Evolutionary conservation across 1,140 invertebrate genomes (phyloP).

Genomic region (Euura lappo): DNA sequence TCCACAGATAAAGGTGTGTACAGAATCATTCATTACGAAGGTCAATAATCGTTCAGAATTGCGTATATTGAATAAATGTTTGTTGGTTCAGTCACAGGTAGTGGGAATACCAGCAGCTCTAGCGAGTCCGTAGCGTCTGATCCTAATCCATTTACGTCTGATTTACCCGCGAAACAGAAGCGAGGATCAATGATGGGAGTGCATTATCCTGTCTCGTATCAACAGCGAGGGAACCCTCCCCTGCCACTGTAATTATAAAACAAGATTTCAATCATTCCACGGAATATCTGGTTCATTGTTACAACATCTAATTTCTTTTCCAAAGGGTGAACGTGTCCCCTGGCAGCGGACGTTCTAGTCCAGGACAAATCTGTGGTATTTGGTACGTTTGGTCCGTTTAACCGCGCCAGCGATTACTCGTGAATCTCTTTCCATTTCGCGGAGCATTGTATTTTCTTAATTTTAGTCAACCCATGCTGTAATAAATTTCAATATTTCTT

Average conservation of each 20-base stretch:
- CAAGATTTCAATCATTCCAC: constrained; percentile 6
- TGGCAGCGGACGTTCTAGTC: constrained; percentile 49
- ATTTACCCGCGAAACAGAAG: constrained; percentile 49
- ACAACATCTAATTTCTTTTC: constrained; percentile 19
- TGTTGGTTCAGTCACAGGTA: constrained; percentile 35
- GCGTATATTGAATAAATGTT: constrained; percentile 8
- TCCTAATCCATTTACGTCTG: constrained; percentile 43
- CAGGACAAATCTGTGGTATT: constrained; percentile 47
- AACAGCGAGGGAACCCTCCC: constrained; percentile 44
- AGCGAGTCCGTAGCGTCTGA: constrained; percentile 75
- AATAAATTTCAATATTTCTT: constrained; percentile 29
- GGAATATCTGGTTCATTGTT: constrained; percentile 7
- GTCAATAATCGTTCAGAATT: background rate
- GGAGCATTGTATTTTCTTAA: no score
- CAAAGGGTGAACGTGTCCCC: constrained; percentile 47
- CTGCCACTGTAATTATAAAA: constrained; percentile 43
- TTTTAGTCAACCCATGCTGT: no score
- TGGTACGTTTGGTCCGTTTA: constrained; percentile 28
- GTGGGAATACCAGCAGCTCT: constrained; percentile 71
- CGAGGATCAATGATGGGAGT: constrained; percentile 45
- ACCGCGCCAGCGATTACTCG: no score
- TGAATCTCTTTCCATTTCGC: constrained; percentile 9
- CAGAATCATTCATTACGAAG: background rate
- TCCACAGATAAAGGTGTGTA: constrained; percentile 47
- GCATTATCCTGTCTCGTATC: constrained; percentile 44